Evolutionary conservation across 2,888 invertebrate species (phyloP).

Genomic region (Nowickia ferox): DNA sequence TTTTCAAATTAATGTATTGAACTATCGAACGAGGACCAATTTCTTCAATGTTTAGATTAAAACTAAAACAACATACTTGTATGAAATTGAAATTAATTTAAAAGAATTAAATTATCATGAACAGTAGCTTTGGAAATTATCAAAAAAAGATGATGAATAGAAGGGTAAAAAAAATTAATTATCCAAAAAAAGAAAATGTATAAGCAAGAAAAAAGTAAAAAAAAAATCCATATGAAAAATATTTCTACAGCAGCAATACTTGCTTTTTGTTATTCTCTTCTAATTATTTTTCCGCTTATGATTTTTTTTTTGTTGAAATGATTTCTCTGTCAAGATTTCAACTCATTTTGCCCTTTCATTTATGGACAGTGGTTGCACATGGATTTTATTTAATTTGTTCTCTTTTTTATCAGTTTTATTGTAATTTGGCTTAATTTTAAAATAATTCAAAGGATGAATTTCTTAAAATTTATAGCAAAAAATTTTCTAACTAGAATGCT

Average conservation of each 20-base stretch:
- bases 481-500: no score
- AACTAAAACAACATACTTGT: not conserved
- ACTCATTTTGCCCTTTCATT: constrained; percentile 16
- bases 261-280: constrained; percentile 30
- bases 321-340: constrained; percentile 31
- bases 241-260: constrained; percentile 51
- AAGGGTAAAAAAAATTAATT: constrained; percentile 46
- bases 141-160: not conserved
- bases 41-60: not conserved
- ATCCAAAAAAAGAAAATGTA: not conserved
- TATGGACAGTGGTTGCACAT: constrained; percentile 36
- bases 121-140: not conserved
- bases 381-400: not conserved
- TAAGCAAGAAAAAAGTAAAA: not conserved
- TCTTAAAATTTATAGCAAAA: no score
- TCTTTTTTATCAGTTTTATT: no score
- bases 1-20: not conserved
- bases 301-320: not conserved
- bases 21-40: no score
- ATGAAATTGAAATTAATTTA: constrained; percentile 58
- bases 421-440: no score
- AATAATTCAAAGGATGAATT: no score
- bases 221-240: not conserved
- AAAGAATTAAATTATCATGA: constrained; percentile 44
- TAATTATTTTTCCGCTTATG: constrained; percentile 19